These are phyloP conservation scores for Bryconaethiops microstoma DNA, from an alignment of 2,797 vertebrate species.

Conservation along the genomic window DNA sequence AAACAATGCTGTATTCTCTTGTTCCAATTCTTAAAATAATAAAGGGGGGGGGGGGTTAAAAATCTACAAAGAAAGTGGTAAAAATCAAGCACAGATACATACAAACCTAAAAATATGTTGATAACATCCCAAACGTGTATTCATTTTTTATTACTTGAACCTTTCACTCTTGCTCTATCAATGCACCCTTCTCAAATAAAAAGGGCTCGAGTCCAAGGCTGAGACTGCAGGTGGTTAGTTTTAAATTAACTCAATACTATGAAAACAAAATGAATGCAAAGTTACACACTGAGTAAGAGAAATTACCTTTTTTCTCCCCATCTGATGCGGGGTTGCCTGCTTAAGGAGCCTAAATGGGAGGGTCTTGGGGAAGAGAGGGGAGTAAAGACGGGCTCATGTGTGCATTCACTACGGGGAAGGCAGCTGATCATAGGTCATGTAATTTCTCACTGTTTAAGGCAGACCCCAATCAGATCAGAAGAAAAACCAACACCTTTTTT, in stretches of 20 bases:
- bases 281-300: constrained; percentile 86
- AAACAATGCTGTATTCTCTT: constrained; percentile 82
- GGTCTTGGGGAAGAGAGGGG: constrained; percentile 48
- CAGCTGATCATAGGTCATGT: constrained; percentile 46
- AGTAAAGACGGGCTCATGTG: constrained; percentile 53
- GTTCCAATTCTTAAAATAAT: constrained; percentile 87
- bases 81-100: constrained; percentile 87
- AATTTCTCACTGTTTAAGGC: constrained; percentile 47
- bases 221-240: constrained; percentile 83
- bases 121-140: constrained; percentile 56
- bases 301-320: constrained; percentile 76
- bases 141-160: constrained; percentile 28
- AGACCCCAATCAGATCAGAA: constrained; percentile 63
- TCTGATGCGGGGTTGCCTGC: constrained; percentile 76
- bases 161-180: constrained; percentile 20
- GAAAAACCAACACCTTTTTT: constrained; percentile 76
- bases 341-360: constrained; percentile 66
- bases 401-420: constrained; percentile 50
- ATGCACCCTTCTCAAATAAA: constrained; percentile 45
- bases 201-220: constrained; percentile 49
- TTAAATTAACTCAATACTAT: constrained; percentile 96
- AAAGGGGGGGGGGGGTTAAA: constrained; percentile 74
- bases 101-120: constrained; percentile 77
- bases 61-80: constrained; percentile 89
- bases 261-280: constrained; percentile 69